Base-by-base conservation (phyloP, 2,888 invertebrate genomes). In the Lasius fuliginosus region DNA sequence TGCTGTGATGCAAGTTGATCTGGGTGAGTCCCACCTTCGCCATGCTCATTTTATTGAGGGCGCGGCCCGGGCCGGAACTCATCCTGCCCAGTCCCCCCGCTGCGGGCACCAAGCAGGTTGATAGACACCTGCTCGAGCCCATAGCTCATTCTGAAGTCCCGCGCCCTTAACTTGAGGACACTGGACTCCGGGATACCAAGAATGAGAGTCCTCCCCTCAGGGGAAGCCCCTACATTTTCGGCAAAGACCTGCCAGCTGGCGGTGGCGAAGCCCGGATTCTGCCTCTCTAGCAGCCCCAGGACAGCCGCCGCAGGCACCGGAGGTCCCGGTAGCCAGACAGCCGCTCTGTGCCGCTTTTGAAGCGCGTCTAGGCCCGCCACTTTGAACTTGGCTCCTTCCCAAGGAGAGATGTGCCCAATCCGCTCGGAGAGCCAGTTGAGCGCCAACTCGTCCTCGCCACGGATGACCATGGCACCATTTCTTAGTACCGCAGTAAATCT, bases 1-100 rank as follows among this genome's bases (percentile, higher is more conserved):
- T 58, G 27, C 58, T 58, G 2, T 58, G 5, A 3, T 46, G 12
- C 46, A 46, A 46, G 46, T 46, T 46, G 12, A 46, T 46, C 3
- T 46, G 46, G 46, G 23, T 58, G 27, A 46, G 12, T 40, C 11
- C 1, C 9, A 46, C 46, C 46, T 0, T 0, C 15, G 15, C 4
- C 15, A 46, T 12, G 15, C 46, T 0, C 46, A 4, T 0, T 0
- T 46, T 46, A 4, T 15, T 12, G 46, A 46, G 46, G 46, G 4
- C 4, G 0, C 12, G 46, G 12, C 15, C 0, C 0, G 0, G 46
- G 46, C 12, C 12, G 15, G 15, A 0, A 3, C 12, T 46, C 0
- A 12, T 0, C 3, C 15, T 46, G 12, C 4, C 46, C 4, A 1
- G 12, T 0, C 46, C 0, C 15, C 3, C 3, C 0, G 12, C 46